Evolutionary conservation across 2,888 invertebrate genomes (phyloP), one percentile per base, ranked within the genome.

Genomic region (Mystacides longicornis): DNA sequence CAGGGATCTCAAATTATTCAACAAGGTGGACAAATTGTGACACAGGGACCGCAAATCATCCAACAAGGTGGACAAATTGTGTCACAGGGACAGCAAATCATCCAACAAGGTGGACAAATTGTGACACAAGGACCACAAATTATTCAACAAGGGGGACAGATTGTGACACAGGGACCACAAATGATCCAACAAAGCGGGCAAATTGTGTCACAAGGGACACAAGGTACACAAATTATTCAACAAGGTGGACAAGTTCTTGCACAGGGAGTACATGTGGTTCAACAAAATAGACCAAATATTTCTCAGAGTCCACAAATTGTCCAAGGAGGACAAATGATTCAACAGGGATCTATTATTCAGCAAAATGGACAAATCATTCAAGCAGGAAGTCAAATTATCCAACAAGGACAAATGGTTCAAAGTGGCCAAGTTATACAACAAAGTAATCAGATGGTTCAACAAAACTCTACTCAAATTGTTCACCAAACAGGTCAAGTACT

Each of bases 1-100:
- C 54, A 57, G 16, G 45, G 23, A 21, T 33, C 27, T 23, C 48
- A 47, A 16, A 23, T 49, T 3, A 23, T 54, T 1, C 52, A 66
- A 64, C 66, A 66, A 55, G 65, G 69, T 52, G 58, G 70, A 59
- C 69, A 71, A 57, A 68, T 72, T 0, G 71, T 71, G 42, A 70
- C 70, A 56, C n/a, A n/a, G n/a, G n/a, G n/a, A n/a, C n/a, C n/a
- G n/a, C 69, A 70, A 0, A 65, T 70, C 1, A 43, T 22, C 14
- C 52, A 52, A 45, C 48, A 56, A 23, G 49, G 46, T 7, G 21
- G 60, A 14, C 60, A 58, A 33, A 54, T 61, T 42, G 55, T 61
- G 20, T 16, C 14, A n/a, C 37, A 37, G 37, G 7, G 19, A 3
- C 20, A 5, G 2, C n/a, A 47, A 18, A 49, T 54, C 18, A 45